These are phyloP conservation scores for Progne subis DNA, from an alignment of 2,113 vertebrate genomes.

Conservation along the genomic window DNA sequence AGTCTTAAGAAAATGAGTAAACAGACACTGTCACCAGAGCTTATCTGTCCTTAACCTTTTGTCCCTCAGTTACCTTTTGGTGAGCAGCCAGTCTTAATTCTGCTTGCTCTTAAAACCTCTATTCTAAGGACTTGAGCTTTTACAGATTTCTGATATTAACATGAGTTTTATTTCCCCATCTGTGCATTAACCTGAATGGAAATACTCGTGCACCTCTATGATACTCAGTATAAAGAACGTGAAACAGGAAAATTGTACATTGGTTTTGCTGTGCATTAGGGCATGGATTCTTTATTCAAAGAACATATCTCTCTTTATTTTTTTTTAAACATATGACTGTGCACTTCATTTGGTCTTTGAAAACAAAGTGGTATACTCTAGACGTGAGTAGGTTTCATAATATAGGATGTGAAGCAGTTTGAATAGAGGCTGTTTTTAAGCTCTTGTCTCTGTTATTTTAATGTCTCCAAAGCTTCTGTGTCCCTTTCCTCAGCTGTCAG, in stretches of 20 bases:
- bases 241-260: background rate
- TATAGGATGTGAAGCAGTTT: background rate
- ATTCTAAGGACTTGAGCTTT: background rate
- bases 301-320: background rate
- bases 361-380: constrained; percentile 33
- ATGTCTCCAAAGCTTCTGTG: background rate
- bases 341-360: constrained; percentile 46
- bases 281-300: background rate
- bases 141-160: background rate
- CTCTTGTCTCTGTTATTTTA: constrained; percentile 25
- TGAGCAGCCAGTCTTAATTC: background rate
- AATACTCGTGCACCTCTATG: background rate
- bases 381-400: constrained; percentile 19
- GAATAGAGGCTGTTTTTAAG: background rate
- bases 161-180: background rate
- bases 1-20: background rate
- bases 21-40: background rate
- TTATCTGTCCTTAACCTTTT: background rate
- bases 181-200: background rate
- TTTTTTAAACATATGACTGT: constrained; percentile 22
- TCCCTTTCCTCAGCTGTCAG: background rate
- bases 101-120: background rate
- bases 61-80: background rate
- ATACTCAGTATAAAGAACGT: background rate
- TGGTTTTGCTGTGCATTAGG: constrained; percentile 12